Base-by-base conservation (phyloP, 2,797 vertebrate genomes). In the Serranus cabrilla region DNA sequence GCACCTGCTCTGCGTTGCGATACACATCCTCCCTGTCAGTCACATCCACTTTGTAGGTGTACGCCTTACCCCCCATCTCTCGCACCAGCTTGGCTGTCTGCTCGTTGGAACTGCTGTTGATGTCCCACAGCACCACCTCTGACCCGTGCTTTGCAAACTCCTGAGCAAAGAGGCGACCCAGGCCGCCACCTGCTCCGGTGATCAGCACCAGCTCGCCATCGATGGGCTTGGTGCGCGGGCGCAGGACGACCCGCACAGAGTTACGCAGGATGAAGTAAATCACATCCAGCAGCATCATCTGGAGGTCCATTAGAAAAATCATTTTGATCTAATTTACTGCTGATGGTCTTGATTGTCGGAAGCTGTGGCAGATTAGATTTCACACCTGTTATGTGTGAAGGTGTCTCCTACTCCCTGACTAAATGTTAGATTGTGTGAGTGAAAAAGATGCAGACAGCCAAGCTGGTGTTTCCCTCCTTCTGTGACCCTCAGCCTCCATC, bases 151-250 rank as follows among this genome's bases (percentile, higher is more conserved):
- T 95, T 82, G 95, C 95, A 37, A 98, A 97, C 85, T 97, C 96
- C 57, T 96, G 92, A 18, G 97, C 96, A 51, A 97, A 98, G 72
- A 97, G 95, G 6, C 94, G 94, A 67, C 96, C 97, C 88, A 97
- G 94, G 78, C 96, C 96, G 37, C 96, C 96, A 21, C 96, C 96
- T 0, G 96, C 89, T 17, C 95, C 96, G 0, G 96, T 98, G 94
- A 97, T 97, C 51, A 98, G 93, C 84, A 96, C 97, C 95, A 98
- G 95, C 95, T 97, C 95, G 3, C 95, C 96, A 18, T 96, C 95
- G 65, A 97, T 95, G 71, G 95, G 96, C 90, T 98, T 98, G 88
- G 96, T 96, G 78, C 96, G 95, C 54, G 96, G 96, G 71, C 91
- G 93, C 81, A 97, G 66, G 39, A 97, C 55, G 0, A 76, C 14